Percentiles rank a stretch among this genome's conserved stretches.
Evolutionary conservation across 2,888 invertebrate species (phyloP).

Genomic region (Epistrophella euchroma): DNA sequence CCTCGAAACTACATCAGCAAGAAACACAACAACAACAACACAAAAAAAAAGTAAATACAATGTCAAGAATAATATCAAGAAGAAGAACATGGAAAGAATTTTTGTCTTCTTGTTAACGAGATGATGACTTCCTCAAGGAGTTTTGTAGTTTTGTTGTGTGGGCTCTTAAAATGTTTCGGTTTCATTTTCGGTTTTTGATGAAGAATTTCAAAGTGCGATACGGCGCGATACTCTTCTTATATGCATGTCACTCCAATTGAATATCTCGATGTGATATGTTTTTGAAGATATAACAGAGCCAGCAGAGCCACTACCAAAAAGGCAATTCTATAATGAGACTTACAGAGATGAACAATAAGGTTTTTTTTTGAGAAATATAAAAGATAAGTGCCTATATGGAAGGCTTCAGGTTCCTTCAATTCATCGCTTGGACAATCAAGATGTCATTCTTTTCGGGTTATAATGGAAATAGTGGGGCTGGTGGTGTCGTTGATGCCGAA

Average conservation of each 20-base stretch:
- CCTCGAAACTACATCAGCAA: slow-evolving; percentile 58
- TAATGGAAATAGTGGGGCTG: background rate
- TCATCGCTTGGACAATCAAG: slow-evolving; percentile 61
- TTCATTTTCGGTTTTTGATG: slow-evolving; percentile 12
- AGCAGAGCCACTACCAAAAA: slow-evolving; percentile 21
- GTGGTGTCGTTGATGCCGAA: background rate
- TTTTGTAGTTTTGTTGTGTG: slow-evolving; percentile 33
- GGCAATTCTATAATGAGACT: slow-evolving; percentile 66
- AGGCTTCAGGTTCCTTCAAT: slow-evolving; percentile 46
- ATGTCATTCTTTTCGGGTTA: slow-evolving; percentile 62
- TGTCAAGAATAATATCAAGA: background rate
- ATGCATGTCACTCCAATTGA: slow-evolving; percentile 56
- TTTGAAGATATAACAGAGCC: slow-evolving; percentile 21
- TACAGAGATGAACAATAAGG: slow-evolving; percentile 65
- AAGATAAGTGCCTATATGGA: slow-evolving; percentile 48
- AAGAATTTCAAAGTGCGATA: slow-evolving; percentile 40
- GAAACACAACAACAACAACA: background rate
- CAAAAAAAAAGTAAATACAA: slow-evolving; percentile 47
- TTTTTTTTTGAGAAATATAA: slow-evolving; percentile 55
- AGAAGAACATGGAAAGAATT: background rate
- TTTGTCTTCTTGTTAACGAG: slow-evolving; percentile 49
- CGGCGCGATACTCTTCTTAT: slow-evolving; percentile 13
- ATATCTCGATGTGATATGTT: slow-evolving; percentile 10
- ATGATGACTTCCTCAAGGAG: slow-evolving; percentile 75
- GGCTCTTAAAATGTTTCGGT: slow-evolving; percentile 36